Conservation (phyloP, 37 sponge, comb jelly and placozoan genomes). For the Aphrocallistes beatrix region DNA sequence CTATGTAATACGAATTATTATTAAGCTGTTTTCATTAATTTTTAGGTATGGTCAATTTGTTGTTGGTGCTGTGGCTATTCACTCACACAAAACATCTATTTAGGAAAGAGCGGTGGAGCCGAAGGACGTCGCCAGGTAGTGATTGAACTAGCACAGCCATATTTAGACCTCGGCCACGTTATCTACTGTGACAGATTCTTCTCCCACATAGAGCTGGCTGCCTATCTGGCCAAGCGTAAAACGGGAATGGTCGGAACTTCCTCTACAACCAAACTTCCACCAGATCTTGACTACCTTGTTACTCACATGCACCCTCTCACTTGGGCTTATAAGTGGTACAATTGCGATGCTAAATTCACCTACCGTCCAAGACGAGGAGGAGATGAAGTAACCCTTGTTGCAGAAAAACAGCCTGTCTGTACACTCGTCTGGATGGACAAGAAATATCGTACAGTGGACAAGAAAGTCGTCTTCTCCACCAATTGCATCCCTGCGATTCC, state of each 20-base stretch:
- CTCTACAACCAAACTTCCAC: background rate
- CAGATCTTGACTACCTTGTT: background rate
- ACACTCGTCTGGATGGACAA: background rate
- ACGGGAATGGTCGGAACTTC: background rate
- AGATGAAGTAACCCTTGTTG: background rate
- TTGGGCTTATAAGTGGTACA: background rate
- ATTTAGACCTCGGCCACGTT: background rate
- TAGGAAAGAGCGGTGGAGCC: background rate
- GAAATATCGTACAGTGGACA: background rate
- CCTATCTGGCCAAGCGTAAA: background rate
- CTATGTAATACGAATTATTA: too few relatives aligned
- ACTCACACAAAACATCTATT: background rate
- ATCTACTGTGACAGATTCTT: background rate
- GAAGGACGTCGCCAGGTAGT: background rate
- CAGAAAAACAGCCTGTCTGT: background rate
- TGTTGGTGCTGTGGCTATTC: background rate
- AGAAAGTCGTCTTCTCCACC: background rate
- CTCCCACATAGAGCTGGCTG: background rate
- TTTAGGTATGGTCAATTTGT: background rate
- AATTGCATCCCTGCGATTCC: background rate
- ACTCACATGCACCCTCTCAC: constrained; percentile 16
- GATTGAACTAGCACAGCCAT: background rate
- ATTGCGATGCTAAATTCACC: background rate
- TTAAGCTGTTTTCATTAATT: too few relatives aligned
- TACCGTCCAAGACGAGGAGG: too few relatives aligned